Evolutionary conservation across 2,113 vertebrate species (phyloP).

Genomic region (Ginglymostoma cirratum): DNA sequence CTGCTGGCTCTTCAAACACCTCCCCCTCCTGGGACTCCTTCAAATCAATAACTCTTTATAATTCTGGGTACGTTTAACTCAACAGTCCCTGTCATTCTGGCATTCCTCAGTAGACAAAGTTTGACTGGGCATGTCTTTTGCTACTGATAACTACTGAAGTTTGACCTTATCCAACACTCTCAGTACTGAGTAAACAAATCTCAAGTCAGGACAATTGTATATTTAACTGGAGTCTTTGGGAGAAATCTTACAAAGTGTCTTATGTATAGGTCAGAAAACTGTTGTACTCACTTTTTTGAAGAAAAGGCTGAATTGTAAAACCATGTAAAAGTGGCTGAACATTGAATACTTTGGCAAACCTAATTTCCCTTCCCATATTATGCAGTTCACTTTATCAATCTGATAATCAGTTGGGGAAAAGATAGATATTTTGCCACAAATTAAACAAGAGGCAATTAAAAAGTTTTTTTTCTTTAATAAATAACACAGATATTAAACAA

Average conservation of each 20-base stretch:
- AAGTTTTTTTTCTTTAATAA: background rate
- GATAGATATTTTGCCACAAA: background rate
- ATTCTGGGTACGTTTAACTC: constrained; percentile 8
- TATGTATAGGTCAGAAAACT: background rate
- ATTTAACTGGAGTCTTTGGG: background rate
- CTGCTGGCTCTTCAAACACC: constrained; percentile 10
- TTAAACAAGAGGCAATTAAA: background rate
- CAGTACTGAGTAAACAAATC: constrained; percentile 16
- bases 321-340: too few relatives aligned
- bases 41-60: constrained; percentile 32
- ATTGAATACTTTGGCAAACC: background rate
- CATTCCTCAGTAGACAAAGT: background rate
- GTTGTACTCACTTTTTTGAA: background rate
- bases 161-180: constrained; percentile 20
- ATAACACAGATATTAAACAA: background rate
- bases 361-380: background rate
- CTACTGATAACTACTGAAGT: constrained; percentile 26
- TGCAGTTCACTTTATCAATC: background rate
- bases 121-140: constrained; percentile 27
- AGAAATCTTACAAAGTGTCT: too few relatives aligned
- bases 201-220: background rate
- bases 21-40: background rate
- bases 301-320: too few relatives aligned
- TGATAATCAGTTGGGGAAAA: background rate
- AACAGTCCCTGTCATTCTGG: constrained; percentile 26